Evolutionary conservation across 2,888 invertebrate genomes (phyloP), one percentile per base, ranked within the genome.

Genomic region (Leptothorax acervorum): DNA sequence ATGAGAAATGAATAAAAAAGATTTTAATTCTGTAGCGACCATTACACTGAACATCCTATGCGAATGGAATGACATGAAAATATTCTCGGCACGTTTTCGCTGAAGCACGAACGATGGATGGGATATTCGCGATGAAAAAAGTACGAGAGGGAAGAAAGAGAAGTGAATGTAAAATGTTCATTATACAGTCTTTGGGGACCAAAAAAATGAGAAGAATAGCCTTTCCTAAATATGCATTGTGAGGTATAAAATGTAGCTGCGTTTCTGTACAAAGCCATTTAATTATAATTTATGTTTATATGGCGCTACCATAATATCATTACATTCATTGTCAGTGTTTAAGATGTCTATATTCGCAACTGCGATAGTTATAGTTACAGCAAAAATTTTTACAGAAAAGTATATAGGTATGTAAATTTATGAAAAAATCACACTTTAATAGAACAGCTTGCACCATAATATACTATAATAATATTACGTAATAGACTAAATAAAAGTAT

Each of bases 31-130:
- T 63, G 5, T 65, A 23, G 6, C 3, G 8, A 65, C 12, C 39
- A 53, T 75, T 48, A 75, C 35, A 48, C 65, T 18, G 28, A 53
- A 39, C 12, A 76, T 39, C 15, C 35, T 48, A 62, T 15, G 15
- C 23, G 35, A 35, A 39, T 53, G 39, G 65, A 53, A 76, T 39
- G 18, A 23, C 18, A 51, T 65, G 23, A 65, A 76, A 28, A 51
- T 65, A 76, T 76, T 76, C 76, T 53, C 51, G 65, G 65, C 65
- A 65, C 63, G 51, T 76, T 53, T 76, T 23, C 28, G 28, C 18
- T 39, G 39, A 76, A 65, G 39, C 12, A 62, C 31, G 45, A 45
- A 63, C 62, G 63, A 76, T 9, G 28, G 51, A 11, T 66, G n/a
- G 39, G 39, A 76, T 39, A 51, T 53, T 76, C 51, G 39, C 51